phyloP scores from a whole-genome alignment of 2,888 invertebrate species.

The Portevinia maculata region DNA sequence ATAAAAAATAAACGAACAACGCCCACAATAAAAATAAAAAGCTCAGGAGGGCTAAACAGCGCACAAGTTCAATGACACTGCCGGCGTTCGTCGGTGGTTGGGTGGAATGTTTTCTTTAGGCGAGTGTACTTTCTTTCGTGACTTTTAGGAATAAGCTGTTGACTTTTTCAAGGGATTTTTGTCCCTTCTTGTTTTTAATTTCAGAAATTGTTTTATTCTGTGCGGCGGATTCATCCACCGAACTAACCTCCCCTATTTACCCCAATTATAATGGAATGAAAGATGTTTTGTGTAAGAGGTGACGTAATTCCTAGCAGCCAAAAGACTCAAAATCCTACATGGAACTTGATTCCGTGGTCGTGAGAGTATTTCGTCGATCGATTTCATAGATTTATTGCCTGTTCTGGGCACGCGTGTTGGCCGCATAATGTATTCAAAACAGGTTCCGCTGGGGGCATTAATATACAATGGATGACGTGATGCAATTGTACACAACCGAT shows the following conservation, averaged over 20 bases:
- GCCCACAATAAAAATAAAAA: conserved; percentile 54
- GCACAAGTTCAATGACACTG: conserved; percentile 59
- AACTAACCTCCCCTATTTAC: background rate
- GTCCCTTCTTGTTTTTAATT: conserved; percentile 5
- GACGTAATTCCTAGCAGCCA: conserved; percentile 30
- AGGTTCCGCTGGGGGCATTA: conserved; percentile 24
- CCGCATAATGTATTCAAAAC: conserved; percentile 39
- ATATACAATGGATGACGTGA: conserved; percentile 53
- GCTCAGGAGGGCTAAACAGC: conserved; percentile 16
- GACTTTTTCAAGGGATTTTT: conserved; percentile 36
- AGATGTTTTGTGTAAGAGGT: conserved; percentile 32
- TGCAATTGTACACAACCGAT: conserved; percentile 31
- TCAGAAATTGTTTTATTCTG: conserved; percentile 9
- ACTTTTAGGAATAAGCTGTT: conserved; percentile 41
- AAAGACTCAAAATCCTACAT: background rate
- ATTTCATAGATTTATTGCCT: conserved; percentile 33
- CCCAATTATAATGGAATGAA: background rate
- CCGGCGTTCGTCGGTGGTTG: conserved; percentile 4
- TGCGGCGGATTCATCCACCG: background rate
- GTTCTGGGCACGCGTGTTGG: conserved; percentile 18
- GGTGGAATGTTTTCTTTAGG: conserved; percentile 16
- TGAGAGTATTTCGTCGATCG: conserved; percentile 48
- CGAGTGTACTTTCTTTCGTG: conserved; percentile 55
- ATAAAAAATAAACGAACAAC: conserved; percentile 38
- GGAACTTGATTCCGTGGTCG: conserved; percentile 25